Evolutionary conservation across 2,113 vertebrate species (phyloP), one percentile per base, ranked within the genome.

Genomic region (Nycticryphes semicollaris): DNA sequence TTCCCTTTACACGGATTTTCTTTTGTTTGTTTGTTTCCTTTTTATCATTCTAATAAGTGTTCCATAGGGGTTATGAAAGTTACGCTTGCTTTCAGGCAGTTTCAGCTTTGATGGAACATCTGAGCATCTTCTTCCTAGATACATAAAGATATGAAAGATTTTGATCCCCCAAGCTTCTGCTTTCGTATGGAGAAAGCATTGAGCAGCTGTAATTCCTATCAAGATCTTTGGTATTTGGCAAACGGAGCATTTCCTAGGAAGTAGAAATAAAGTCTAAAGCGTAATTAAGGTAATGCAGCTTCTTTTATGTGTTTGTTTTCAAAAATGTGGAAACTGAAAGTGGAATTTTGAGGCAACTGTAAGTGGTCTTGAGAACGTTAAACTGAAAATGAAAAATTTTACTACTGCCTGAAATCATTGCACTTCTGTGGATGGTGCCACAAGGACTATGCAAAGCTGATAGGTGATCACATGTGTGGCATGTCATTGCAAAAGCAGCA

Each of bases 291-390:
- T 35, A 47, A 21, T 77, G 53, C 64, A 78, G 21, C 3, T 93
- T 30, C n/a, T 82, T 83, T 60, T 37, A 33, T 8, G 5, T 80
- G 23, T 81, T 43, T 64, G 43, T 87, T 93, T 96, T 91, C 11
- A 87, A 77, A 85, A 91, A 89, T 74, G 28, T 59, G 51, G 56
- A 79, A 93, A 84, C 85, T 84, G 45, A 54, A 91, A 92, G 80
- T 56, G 37, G n/a, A 83, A 43, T 74, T 94, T 68, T 70, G 10
- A 86, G 47, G 24, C 89, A 48, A 35, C 33, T 74, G 3, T 35
- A 56, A 33, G 15, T 76, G 57, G 20, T 83, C 37, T 91, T 73
- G 45, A 79, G 70, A 94, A 50, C 17, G 19, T 53, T 82, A 66
- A 92, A 70, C 33, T 37, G 23, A 79, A 92, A 92, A 68, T 41